Evolutionary conservation across 2,797 vertebrate genomes (phyloP), one percentile per base, ranked within the genome.

Genomic region (Darevskia mixta): DNA sequence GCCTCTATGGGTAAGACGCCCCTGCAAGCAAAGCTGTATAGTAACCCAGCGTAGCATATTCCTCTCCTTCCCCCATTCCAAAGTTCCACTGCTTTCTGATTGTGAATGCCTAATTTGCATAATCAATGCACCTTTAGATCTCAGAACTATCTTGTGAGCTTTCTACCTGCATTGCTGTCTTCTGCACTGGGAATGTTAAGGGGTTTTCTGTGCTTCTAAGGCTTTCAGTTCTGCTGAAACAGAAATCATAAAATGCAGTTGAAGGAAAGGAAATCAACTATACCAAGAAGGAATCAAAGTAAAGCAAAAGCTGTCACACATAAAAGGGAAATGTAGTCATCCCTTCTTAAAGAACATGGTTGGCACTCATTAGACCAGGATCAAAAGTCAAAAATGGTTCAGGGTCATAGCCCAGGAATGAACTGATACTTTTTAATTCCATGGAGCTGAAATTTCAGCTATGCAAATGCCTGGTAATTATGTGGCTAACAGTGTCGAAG

Each of bases 171-270:
- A 75, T 23, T 4, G 25, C 27, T 92, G 1, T 69, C 10, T 69
- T 86, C 3, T 43, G 15, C 1, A 0, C 80, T 77, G 58, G 55
- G 78, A 85, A 71, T 43, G 3, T 86, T 87, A 82, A 84, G 9
- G 7, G 29, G 10, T 90, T 88, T 73, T 80, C 66, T 85, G 41
- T 38, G 8, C 71, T 90, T 23, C 69, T 83, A 5, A 35, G 17
- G 17, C 86, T 90, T 88, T 38, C 41, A 71, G 6, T 89, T 4
- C 43, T 84, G 8, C 9, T 89, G 80, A 11, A 90, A 32, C 71
- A 17, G 29, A 84, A 80, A 78, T 17, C 82, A 66, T 89, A 89
- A 92, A 83, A 75, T 38, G 15, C 64, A 78, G 20, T 2, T 45
- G 90, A 86, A 89, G 58, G 84, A 13, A 86, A 58, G 2, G 43